Conservation (phyloP, 2,113 vertebrate species). For the Heteronetta atricapilla region DNA sequence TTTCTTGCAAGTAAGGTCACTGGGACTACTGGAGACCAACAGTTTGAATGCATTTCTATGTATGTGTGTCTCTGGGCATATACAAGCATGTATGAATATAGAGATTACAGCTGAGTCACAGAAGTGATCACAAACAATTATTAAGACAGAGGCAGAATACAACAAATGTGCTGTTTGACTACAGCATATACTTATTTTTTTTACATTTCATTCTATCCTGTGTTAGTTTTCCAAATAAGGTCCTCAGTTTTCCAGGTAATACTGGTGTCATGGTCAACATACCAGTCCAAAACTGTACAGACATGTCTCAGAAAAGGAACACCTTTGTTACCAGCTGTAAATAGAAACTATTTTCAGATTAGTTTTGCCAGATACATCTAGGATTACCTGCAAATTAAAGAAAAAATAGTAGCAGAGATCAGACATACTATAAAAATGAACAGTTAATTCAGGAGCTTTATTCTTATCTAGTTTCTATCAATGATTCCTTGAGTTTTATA, state of each 20-base stretch:
- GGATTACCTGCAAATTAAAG: not conserved
- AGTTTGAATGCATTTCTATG: not conserved
- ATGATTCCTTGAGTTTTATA: not conserved
- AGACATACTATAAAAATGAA: not conserved
- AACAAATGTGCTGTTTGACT: not conserved
- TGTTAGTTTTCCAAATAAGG: not conserved
- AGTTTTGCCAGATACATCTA: not conserved
- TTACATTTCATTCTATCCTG: not conserved
- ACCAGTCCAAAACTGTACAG: not conserved
- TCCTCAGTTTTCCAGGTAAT: not conserved
- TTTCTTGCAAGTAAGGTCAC: not conserved
- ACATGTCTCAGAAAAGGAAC: not conserved
- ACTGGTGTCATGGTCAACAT: not conserved
- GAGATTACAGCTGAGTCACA: not conserved
- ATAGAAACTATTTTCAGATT: not conserved
- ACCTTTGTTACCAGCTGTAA: not conserved
- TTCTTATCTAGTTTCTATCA: not conserved
- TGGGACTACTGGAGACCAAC: not conserved
- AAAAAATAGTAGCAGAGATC: not conserved
- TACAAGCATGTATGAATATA: not conserved
- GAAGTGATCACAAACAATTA: not conserved
- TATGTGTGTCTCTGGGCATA: not conserved
- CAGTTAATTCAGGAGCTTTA: not conserved
- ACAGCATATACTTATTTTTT: not conserved
- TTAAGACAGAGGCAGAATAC: not conserved